Evolutionary conservation across 2,113 vertebrate genomes (phyloP), one percentile per base, ranked within the genome.

Genomic region (Ochotona curzoniae): DNA sequence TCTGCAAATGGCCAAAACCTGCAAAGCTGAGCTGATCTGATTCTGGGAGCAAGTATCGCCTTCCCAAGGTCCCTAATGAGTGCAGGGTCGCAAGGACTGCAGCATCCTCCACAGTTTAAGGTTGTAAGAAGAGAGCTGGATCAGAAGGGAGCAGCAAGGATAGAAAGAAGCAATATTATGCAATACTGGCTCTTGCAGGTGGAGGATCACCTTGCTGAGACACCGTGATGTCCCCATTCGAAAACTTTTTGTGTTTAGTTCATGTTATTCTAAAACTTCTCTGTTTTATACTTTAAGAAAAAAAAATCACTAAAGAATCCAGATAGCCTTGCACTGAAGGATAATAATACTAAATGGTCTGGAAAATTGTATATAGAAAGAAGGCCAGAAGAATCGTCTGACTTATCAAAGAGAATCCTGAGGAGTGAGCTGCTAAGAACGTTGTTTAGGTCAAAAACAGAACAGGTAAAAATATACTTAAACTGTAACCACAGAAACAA

Each of bases 281-380:
- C 66, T 83, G 21, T 8, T 21, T 54, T 79, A 93, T 35, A 47
- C 61, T 83, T 91, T 49, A 73, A 76, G 51, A 54, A 51, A 61
- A 12, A 80, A 63, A 81, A 64, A 26, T 73, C 44, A 79, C 8
- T 35, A 61, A 93, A 91, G 21, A 92, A 61, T 76, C n/a, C n/a
- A 78, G 21, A 79, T 26, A 75, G 25, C 84, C 11, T 10, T 76
- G 28, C 35, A 61, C 5, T 71, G 25, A 95, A 28, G 63, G 67
- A 89, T 91, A 71, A 71, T 64, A 57, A 81, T 76, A 38, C 66
- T 69, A 80, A 94, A 85, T 60, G 12, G 1, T 57, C 76, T 84
- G n/a, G 47, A 89, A 95, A 81, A 87, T 89, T 86, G 64, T 32
- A 73, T 93, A 61, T 49, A 93, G 84, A 78, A 94, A 89, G 20